Conservation (phyloP, 2,888 invertebrate genomes). For the Stenoptilia bipunctidactyla region DNA sequence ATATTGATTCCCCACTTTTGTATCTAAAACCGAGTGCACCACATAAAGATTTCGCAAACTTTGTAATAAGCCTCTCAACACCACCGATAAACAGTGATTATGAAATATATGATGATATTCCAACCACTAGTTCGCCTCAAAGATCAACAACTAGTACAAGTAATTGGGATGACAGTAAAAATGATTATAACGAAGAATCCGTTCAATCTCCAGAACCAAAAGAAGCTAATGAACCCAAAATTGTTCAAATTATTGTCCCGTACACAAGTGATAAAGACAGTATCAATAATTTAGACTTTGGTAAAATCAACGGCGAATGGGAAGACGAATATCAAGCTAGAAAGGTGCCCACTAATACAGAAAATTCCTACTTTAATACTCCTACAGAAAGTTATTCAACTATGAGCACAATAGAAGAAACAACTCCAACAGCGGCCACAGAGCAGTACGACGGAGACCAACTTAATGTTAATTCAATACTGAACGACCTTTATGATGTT, state of each 20-base stretch:
- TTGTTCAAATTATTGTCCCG: slow-evolving; percentile 85
- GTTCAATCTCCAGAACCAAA: slow-evolving; percentile 25
- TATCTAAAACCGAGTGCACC: slow-evolving; percentile 64
- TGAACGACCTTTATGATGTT: slow-evolving; percentile 49
- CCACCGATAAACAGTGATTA: slow-evolving; percentile 40
- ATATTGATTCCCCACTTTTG: slow-evolving; percentile 72
- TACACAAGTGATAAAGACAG: slow-evolving; percentile 71
- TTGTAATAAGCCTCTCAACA: slow-evolving; percentile 37
- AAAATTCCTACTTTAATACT: slow-evolving; percentile 24
- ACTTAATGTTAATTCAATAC: slow-evolving; percentile 18
- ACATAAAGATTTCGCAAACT: slow-evolving; percentile 64
- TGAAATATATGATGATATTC: slow-evolving; percentile 53
- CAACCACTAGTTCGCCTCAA: slow-evolving; percentile 33
- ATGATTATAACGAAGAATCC: slow-evolving; percentile 31
- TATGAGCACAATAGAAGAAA: slow-evolving; percentile 29
- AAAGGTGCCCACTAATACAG: slow-evolving; percentile 50
- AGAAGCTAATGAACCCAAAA: slow-evolving; percentile 67
- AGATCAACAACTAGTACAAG: slow-evolving; percentile 21
- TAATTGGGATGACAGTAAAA: slow-evolving; percentile 38
- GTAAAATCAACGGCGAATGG: slow-evolving; percentile 57
- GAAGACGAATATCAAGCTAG: slow-evolving; percentile 53
- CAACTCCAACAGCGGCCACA: slow-evolving; percentile 25
- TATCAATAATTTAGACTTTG: slow-evolving; percentile 24
- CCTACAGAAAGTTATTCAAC: slow-evolving; percentile 32
- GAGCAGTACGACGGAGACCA: slow-evolving; percentile 63